A percentile compares a stretch with the other conserved stretches of the same genome.
These are phyloP conservation scores for Aphis craccivora DNA, from an alignment of 1,140 invertebrate genomes.

Conservation along the genomic window DNA sequence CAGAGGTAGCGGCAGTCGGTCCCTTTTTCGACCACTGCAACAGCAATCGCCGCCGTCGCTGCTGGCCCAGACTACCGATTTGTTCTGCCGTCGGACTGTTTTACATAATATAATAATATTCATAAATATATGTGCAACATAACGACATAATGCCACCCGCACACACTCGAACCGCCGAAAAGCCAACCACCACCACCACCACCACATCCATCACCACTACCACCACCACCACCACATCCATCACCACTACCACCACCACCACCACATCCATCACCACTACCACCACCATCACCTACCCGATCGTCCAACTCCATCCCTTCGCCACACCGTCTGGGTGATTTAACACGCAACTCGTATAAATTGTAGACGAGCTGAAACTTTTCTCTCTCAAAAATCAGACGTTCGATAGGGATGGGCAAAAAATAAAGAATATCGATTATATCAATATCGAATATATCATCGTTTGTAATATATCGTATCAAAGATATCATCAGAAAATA, in stretches of 20 bases:
- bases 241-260: neutral
- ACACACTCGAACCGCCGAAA: neutral
- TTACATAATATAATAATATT: too few relatives aligned
- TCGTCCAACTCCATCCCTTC: neutral
- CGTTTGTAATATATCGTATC: too few relatives aligned
- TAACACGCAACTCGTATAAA: neutral
- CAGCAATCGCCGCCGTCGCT: neutral
- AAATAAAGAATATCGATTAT: too few relatives aligned
- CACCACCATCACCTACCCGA: neutral
- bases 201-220: too few relatives aligned
- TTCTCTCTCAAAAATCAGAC: neutral
- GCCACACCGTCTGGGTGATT: neutral
- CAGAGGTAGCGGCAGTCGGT: neutral
- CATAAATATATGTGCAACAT: neutral
- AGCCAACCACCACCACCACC: neutral
- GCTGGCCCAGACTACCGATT: neutral
- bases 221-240: neutral
- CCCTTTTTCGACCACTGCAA: neutral
- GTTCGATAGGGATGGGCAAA: too few relatives aligned
- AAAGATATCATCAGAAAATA: too few relatives aligned
- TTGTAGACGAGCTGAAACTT: neutral
- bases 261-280: neutral
- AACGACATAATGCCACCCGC: neutral
- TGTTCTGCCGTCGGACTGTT: constrained; percentile 42
- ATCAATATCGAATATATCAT: too few relatives aligned